Evolutionary conservation across 2,888 invertebrate genomes (phyloP).

Genomic region (Euclidia mi): DNA sequence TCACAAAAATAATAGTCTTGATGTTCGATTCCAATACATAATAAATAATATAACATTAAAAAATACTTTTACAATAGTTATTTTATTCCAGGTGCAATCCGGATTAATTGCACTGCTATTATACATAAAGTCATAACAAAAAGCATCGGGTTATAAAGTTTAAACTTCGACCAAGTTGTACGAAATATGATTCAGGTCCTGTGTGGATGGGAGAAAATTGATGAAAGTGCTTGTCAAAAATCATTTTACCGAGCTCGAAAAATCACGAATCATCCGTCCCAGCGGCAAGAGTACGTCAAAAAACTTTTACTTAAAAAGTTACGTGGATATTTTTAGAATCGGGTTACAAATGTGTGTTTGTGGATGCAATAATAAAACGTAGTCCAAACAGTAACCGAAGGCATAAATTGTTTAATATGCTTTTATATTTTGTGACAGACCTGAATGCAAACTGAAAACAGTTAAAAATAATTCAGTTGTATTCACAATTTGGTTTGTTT

Average conservation of each 20-base stretch:
- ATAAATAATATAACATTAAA: no score
- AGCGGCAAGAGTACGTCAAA: slow-evolving; percentile 37
- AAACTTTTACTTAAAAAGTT: slow-evolving; percentile 51
- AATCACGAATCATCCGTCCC: slow-evolving; percentile 30
- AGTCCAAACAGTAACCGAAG: slow-evolving; percentile 1
- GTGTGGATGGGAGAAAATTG: slow-evolving; percentile 34
- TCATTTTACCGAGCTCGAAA: slow-evolving; percentile 32
- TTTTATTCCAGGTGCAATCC: no score
- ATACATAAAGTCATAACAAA: background rate
- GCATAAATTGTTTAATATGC: slow-evolving; percentile 7
- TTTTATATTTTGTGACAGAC: background rate
- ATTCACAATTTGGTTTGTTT: no score
- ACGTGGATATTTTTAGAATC: slow-evolving; percentile 30
- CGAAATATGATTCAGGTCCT: slow-evolving; percentile 42
- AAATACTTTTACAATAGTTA: no score
- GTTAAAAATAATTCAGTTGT: no score
- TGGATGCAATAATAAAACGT: slow-evolving; percentile 7
- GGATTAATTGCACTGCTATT: no score
- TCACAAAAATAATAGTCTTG: no score
- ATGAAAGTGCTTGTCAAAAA: slow-evolving; percentile 37
- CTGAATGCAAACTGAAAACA: no score
- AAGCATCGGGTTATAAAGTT: background rate
- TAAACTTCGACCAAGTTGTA: slow-evolving; percentile 34
- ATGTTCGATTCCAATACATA: no score
- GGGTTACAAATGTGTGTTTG: slow-evolving; percentile 16